A percentile compares a stretch with the other conserved stretches of the same genome.
phyloP scores from a whole-genome alignment of 2,113 vertebrate species.

The Salminus brasiliensis region DNA sequence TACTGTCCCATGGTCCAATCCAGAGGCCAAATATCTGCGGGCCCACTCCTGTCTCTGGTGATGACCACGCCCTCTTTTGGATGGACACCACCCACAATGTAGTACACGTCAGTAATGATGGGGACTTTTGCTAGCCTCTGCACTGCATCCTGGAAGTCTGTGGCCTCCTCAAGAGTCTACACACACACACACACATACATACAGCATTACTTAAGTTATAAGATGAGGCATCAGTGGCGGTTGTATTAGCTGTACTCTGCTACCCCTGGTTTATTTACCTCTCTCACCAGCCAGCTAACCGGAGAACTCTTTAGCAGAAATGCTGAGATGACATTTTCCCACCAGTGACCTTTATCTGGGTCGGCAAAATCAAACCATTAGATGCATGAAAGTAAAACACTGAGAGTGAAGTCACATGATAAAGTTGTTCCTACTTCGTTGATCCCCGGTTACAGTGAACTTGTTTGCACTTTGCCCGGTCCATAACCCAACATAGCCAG shows the following conservation, averaged over 20 bases:
- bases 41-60: constrained; percentile 83
- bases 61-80: constrained; percentile 87
- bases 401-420: not conserved
- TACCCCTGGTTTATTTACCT: constrained; percentile 69
- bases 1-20: constrained; percentile 82
- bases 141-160: constrained; percentile 83
- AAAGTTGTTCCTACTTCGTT: constrained; percentile 77
- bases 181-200: not conserved
- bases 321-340: constrained; percentile 86
- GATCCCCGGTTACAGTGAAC: constrained; percentile 88
- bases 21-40: constrained; percentile 90
- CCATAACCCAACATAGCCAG: constrained; percentile 93
- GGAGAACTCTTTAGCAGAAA: constrained; percentile 78
- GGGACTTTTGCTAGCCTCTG: constrained; percentile 80
- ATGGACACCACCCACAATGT: constrained; percentile 83
- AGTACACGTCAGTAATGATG: constrained; percentile 90
- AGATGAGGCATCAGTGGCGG: not conserved
- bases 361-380: not conserved
- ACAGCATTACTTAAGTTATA: too few species aligned
- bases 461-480: constrained; percentile 90
- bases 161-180: constrained; percentile 77
- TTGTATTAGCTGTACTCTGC: not conserved
- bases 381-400: not conserved
- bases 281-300: constrained; percentile 89
- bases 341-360: constrained; percentile 80